These are phyloP conservation scores for Hecatera dysodea DNA, from an alignment of 2,888 invertebrate genomes.

Conservation along the genomic window DNA sequence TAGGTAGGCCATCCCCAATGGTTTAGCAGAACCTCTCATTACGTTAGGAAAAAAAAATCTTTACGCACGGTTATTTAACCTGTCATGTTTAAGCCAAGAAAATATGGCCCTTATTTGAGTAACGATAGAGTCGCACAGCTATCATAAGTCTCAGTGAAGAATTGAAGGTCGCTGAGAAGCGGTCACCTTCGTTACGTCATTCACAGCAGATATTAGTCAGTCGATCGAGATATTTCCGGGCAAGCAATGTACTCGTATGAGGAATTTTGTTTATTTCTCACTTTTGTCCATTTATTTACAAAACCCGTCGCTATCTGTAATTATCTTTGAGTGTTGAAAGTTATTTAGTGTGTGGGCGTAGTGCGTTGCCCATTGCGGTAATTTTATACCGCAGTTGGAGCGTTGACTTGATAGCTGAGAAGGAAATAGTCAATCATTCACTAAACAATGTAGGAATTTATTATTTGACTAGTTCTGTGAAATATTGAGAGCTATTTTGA, in stretches of 20 bases:
- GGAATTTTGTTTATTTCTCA: slow-evolving; percentile 38
- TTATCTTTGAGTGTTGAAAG: slow-evolving; percentile 50
- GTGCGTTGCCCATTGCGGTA: slow-evolving; percentile 49
- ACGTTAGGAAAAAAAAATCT: slow-evolving; percentile 45
- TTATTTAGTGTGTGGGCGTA: slow-evolving; percentile 46
- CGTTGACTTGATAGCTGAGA: slow-evolving; percentile 37
- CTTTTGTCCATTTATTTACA: slow-evolving; percentile 27
- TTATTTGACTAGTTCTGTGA: slow-evolving; percentile 26
- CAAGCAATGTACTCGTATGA: slow-evolving; percentile 3
- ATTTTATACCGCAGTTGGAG: slow-evolving; percentile 31
- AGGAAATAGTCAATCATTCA: slow-evolving; percentile 55
- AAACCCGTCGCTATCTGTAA: slow-evolving; percentile 37
- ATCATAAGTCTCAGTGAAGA: slow-evolving; percentile 24
- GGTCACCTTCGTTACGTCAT: slow-evolving; percentile 73
- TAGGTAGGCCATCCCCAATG: slow-evolving; percentile 11
- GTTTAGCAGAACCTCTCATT: slow-evolving; percentile 39
- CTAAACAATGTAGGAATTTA: slow-evolving; percentile 20
- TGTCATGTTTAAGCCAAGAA: slow-evolving; percentile 4
- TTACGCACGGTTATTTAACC: slow-evolving; percentile 23
- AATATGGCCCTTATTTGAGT: slow-evolving; percentile 23
- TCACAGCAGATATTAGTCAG: slow-evolving; percentile 67
- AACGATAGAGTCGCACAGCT: neutral
- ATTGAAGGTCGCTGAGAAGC: slow-evolving; percentile 62
- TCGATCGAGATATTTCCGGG: slow-evolving; percentile 47
- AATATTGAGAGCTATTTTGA: slow-evolving; percentile 9